phyloP scores from a whole-genome alignment of 1,140 invertebrate species.

The Drosophila obscura region DNA sequence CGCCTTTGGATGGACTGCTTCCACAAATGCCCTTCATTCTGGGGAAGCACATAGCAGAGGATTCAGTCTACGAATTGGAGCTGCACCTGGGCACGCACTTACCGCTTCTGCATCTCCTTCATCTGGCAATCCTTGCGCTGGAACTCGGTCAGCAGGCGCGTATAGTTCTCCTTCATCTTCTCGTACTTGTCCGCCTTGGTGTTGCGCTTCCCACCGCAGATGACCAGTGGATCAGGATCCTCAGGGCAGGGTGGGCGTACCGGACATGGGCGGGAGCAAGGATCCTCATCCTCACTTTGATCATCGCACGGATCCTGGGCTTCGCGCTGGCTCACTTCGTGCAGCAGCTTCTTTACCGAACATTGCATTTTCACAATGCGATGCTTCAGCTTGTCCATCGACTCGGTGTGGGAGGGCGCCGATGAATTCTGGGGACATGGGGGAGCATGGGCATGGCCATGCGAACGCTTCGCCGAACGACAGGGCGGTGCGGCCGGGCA shows the following conservation, averaged over 20 bases:
- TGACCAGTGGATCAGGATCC: slow-evolving; percentile 66
- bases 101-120: slow-evolving; percentile 76
- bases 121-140: slow-evolving; percentile 78
- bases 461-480: not conserved
- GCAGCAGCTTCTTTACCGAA: slow-evolving; percentile 67
- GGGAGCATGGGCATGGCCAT: not conserved
- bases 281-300: slow-evolving; percentile 16
- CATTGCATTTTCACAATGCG: slow-evolving; percentile 70
- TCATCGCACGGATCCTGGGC: slow-evolving; percentile 23
- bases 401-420: slow-evolving; percentile 29
- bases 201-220: slow-evolving; percentile 72
- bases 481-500: slow-evolving; percentile 1
- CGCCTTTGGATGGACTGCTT: slow-evolving; percentile 19
- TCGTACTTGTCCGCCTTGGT: slow-evolving; percentile 74
- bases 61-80: not conserved
- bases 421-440: slow-evolving; percentile 6
- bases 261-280: not conserved
- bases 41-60: not conserved
- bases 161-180: slow-evolving; percentile 79
- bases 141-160: slow-evolving; percentile 68
- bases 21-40: slow-evolving; percentile 73
- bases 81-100: not conserved
- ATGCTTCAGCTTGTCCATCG: slow-evolving; percentile 68
- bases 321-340: slow-evolving; percentile 64
- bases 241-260: slow-evolving; percentile 52